Evolutionary conservation across 2,888 invertebrate species (phyloP).

Genomic region (Phragmatobia fuliginosa): DNA sequence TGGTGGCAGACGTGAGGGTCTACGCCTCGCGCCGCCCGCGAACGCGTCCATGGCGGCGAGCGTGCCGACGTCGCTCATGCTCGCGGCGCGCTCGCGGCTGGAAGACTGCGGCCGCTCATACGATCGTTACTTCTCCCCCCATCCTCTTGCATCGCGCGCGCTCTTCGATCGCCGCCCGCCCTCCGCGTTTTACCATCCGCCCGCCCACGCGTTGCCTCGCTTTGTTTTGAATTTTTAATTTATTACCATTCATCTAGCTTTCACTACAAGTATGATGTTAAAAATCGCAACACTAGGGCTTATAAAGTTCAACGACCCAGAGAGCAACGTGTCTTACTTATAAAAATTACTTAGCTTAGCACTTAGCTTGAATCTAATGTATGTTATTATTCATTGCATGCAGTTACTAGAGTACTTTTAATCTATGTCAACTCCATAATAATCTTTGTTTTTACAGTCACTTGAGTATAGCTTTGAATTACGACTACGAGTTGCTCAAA

Average conservation of each 20-base stretch:
- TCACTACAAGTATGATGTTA: conserved; percentile 65
- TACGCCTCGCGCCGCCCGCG: conserved; percentile 84
- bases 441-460: conserved; percentile 5
- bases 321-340: conserved; percentile 3
- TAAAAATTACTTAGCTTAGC: neutral
- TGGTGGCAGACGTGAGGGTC: conserved; percentile 81
- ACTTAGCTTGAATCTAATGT: conserved; percentile 1
- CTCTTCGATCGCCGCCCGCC: conserved; percentile 84
- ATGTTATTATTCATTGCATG: conserved; percentile 13
- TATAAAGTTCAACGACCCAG: conserved; percentile 58
- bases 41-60: conserved; percentile 85
- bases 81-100: conserved; percentile 83
- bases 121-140: conserved; percentile 75
- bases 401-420: conserved; percentile 5
- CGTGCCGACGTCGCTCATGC: conserved; percentile 86
- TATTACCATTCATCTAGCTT: conserved; percentile 80
- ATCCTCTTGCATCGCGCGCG: conserved; percentile 77
- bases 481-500: too few relatives aligned
- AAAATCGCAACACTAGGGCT: conserved; percentile 64
- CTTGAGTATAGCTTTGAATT: too few relatives aligned
- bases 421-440: conserved; percentile 1
- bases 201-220: conserved; percentile 78
- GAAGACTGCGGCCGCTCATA: conserved; percentile 80
- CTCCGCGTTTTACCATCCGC: conserved; percentile 73
- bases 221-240: conserved; percentile 86